Evolutionary conservation across 92 coral and sea anemone genomes (phyloP), one percentile per base, ranked within the genome.

Genomic region (Anthopleura xanthogrammica): DNA sequence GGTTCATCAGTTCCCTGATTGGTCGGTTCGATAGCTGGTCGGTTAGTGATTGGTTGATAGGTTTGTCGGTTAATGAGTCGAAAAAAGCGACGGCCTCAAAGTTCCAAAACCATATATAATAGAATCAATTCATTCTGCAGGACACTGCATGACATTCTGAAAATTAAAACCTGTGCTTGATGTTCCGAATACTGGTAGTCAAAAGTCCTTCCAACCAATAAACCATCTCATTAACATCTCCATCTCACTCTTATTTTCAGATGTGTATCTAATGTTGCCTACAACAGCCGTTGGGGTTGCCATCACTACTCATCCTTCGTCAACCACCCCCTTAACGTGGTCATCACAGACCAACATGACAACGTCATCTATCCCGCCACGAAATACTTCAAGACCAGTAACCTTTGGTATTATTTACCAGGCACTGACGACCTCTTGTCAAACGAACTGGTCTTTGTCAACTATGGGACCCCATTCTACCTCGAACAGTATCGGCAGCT

Each of bases 361-460:
- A 65, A 85, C 78, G 55, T 85, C 83, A 70, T 85, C 79, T 85
- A 78, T 70, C 88, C 88, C 7, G 40, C 22, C 2, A 9, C 79
- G 41, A 43, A 72, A 22, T 54, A n/a, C 83, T 50, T 78, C 23
- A 55, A 83, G 65, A 71, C 72, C 24, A 66, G 66, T 17, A 64
- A 46, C 58, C 14, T 11, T 16, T 83, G 86, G 86, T 83, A 83
- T 60, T 71, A 78, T 68, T 58, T 85, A 58, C 88, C 88, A 41
- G 88, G 88, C 7, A 57, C 66, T 7, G 88, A 85, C 62, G 88
- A 85, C 57, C 73, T 85, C 16, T 50, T 81, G 74, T 77, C 92
- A n/a, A 82, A 89, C 43, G 93, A 92, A 80, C 85, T 92, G 11
- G 93, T 92, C 65, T 92, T 92, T 88, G 75, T 90, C 77, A 90